Evolutionary conservation across 2,113 vertebrate species (phyloP), one percentile per base, ranked within the genome.

Genomic region (Typhlomys cinereus): DNA sequence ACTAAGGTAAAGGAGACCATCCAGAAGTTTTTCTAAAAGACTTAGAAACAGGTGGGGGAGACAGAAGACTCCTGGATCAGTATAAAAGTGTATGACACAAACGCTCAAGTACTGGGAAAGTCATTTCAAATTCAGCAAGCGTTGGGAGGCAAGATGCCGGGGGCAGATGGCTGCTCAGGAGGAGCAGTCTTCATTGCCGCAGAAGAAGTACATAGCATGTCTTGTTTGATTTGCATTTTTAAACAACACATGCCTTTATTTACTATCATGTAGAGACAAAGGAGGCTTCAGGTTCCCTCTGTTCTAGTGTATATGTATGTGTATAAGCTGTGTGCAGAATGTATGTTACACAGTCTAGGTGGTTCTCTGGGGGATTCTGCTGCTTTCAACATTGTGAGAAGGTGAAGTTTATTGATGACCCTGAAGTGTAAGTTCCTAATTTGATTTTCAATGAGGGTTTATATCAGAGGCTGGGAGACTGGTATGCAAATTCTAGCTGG

Each of bases 171-270:
- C 75, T 50, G 64, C n/a, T 74, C 21, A 31, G 18, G 57, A 62
- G 74, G 48, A 90, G 59, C 75, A 95, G 36, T 78, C 79, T 90
- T 89, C 73, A 39, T 92, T 8, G 50, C 73, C n/a, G 80, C 48
- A 71, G 52, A 61, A 76, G 90, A 94, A 71, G 44, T 64, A 36
- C 71, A 36, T 73, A 57, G 50, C 59, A 79, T 89, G 66, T 31
- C 69, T 88, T 92, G 67, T 90, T 93, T 88, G 92, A 61, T 92
- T 92, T 92, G 88, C 76, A 92, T 87, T 95, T 87, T 41, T 67
- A 96, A 91, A 91, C 73, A 94, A 89, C 89, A 86, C 93, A 89
- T 97, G 95, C 71, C 61, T 96, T 92, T 92, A 89, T 92, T 97
- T 95, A 91, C 89, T 95, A 80, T 82, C 36, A 5, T 57, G 75